A percentile compares a stretch with the other conserved stretches of the same genome.
phyloP scores from a whole-genome alignment of 2,113 vertebrate genomes.

The Anser cygnoides region DNA sequence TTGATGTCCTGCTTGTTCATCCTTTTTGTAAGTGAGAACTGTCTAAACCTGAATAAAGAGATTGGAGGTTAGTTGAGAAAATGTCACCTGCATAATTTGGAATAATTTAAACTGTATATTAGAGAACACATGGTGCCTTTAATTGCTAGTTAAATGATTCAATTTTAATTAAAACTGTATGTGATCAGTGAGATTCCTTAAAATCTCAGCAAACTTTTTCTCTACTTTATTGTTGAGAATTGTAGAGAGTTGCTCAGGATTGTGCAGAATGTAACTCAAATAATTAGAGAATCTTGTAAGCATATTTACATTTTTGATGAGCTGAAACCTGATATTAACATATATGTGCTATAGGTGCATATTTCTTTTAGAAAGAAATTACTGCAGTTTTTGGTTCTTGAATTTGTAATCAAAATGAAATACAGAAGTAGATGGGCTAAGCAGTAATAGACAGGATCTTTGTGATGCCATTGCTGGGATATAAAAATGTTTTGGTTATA shows the following conservation, averaged over 20 bases:
- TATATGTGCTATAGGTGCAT: not conserved
- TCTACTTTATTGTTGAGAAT: not conserved
- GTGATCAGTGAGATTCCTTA: not conserved
- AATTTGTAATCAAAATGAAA: not conserved
- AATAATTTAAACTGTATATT: conserved; percentile 60
- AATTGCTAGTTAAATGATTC: conserved; percentile 48
- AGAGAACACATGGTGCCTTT: conserved; percentile 40
- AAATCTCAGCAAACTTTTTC: not conserved
- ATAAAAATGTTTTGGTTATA: not conserved
- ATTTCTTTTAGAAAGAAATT: not conserved
- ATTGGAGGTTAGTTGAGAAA: conserved; percentile 83
- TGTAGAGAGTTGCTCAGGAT: not conserved
- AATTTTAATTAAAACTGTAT: conserved; percentile 12
- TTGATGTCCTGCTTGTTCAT: conserved; percentile 92
- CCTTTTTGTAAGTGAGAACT: conserved; percentile 81
- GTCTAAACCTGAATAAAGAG: conserved; percentile 87
- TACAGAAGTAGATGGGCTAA: not conserved
- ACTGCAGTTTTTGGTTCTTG: not conserved
- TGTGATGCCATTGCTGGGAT: not conserved
- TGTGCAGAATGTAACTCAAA: not conserved
- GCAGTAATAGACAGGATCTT: not conserved
- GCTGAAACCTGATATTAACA: not conserved
- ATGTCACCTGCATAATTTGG: conserved; percentile 75
- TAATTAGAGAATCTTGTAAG: not conserved
- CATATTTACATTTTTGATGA: not conserved